phyloP scores from a whole-genome alignment of 2,888 invertebrate genomes.

The Myopa testacea region DNA sequence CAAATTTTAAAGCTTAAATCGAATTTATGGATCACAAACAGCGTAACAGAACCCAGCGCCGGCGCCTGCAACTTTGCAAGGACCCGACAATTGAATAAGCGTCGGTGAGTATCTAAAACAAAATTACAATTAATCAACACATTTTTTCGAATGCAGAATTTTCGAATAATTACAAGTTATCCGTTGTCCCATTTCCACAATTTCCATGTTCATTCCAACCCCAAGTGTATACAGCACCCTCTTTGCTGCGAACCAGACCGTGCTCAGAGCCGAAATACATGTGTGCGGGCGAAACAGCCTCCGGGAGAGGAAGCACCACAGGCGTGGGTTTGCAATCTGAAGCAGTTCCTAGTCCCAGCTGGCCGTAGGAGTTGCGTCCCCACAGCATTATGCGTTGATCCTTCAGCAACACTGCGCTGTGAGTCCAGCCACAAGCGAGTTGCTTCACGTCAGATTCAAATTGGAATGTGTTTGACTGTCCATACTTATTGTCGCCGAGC shows the following conservation, averaged over 20 bases:
- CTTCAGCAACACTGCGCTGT: slow-evolving; percentile 75
- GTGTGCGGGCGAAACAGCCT: slow-evolving; percentile 53
- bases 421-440: slow-evolving; percentile 81
- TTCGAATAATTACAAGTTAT: slow-evolving; percentile 60
- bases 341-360: slow-evolving; percentile 72
- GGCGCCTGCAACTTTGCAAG: slow-evolving; percentile 59
- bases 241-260: slow-evolving; percentile 76
- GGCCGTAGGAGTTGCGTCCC: slow-evolving; percentile 86
- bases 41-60: slow-evolving; percentile 67
- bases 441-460: slow-evolving; percentile 72
- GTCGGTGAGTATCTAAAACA: slow-evolving; percentile 58
- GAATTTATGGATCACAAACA: slow-evolving; percentile 53
- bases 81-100: slow-evolving; percentile 55
- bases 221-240: slow-evolving; percentile 80
- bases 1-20: neutral
- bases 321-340: slow-evolving; percentile 62
- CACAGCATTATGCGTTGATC: slow-evolving; percentile 77
- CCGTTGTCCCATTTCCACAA: slow-evolving; percentile 75
- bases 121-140: slow-evolving; percentile 28
- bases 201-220: slow-evolving; percentile 94
- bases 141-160: neutral
- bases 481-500: slow-evolving; percentile 87
- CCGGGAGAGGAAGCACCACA: slow-evolving; percentile 53
- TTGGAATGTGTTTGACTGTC: slow-evolving; percentile 74
- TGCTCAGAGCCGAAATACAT: slow-evolving; percentile 81